Evolutionary conservation across 92 coral and sea anemone genomes (phyloP), one percentile per base, ranked within the genome.

Genomic region (Ricordea florida): DNA sequence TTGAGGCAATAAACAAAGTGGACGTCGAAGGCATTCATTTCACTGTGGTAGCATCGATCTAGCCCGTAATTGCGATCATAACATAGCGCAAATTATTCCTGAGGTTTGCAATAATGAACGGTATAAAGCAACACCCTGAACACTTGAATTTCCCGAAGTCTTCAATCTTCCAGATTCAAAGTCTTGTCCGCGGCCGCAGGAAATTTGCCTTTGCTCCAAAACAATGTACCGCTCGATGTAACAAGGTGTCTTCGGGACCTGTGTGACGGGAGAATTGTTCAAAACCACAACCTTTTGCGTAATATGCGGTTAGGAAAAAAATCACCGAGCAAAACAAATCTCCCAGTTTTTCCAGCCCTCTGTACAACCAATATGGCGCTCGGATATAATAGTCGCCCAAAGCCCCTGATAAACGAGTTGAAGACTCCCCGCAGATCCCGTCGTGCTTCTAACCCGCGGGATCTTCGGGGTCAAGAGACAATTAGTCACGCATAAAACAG

Each of bases 341-440:
- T 55, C 66, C 77, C 56, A 70, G 42, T 70, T 70, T n/a, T 65
- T 75, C 88, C 88, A 82, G 88, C 79, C 80, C 73, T 63, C 74
- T 82, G n/a, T 65, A 75, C 83, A 90, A 86, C 87, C 92, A 90
- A 90, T 87, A 90, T 90, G 96, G 96, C 96, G 92, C 96, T 83
- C 76, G 91, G 86, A 66, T 82, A 69, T 70, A 52, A 53, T 70
- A 51, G 55, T n/a, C 53, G 81, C 47, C 36, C 27, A 55, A 38
- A 29, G 84, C 87, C 92, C 96, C 92, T 90, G 88, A 60, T 69
- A 80, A 87, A 90, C 74, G 68, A 57, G 57, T 57, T 27, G 30
- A 67, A 90, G 88, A 74, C 92, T 42, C 96, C 96, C 96, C 96
- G 86, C 96, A 90, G 96, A 74, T 80, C 78, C 51, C 41, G 74